Conservation (phyloP, 2,888 invertebrate species). For the Ellobium chinense region DNA sequence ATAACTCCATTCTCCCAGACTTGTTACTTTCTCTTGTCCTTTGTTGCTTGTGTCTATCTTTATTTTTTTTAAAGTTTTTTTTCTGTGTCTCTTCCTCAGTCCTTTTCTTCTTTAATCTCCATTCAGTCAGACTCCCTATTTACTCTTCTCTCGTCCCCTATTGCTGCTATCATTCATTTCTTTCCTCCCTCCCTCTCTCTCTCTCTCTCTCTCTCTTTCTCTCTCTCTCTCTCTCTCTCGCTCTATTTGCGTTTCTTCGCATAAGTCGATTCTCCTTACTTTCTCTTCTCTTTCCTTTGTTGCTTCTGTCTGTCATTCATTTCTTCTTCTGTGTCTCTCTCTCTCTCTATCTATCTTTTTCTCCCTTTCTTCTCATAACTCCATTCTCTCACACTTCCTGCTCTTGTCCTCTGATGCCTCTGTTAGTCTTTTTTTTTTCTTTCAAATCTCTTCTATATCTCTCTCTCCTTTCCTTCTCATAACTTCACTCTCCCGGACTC, state of each 20-base stretch:
- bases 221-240: background rate
- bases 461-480: background rate
- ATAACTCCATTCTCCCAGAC: background rate
- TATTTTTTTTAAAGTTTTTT: too few species aligned
- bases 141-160: background rate
- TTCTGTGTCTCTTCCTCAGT: constrained; percentile 6
- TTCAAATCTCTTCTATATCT: background rate
- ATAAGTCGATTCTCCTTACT: background rate
- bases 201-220: too few species aligned
- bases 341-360: background rate
- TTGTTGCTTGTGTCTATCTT: background rate
- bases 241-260: background rate
- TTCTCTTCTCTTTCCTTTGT: background rate
- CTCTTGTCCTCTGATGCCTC: background rate
- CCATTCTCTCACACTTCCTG: background rate
- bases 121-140: background rate
- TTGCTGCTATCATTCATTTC: background rate
- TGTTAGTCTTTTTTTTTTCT: too few species aligned
- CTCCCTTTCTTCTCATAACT: background rate
- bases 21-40: background rate
- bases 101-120: background rate
- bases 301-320: background rate
- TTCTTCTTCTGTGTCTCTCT: background rate
- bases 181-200: too few species aligned
- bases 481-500: too few species aligned